Evolutionary conservation across 2,113 vertebrate genomes (phyloP).

Genomic region (Gorsachius goisagi): DNA sequence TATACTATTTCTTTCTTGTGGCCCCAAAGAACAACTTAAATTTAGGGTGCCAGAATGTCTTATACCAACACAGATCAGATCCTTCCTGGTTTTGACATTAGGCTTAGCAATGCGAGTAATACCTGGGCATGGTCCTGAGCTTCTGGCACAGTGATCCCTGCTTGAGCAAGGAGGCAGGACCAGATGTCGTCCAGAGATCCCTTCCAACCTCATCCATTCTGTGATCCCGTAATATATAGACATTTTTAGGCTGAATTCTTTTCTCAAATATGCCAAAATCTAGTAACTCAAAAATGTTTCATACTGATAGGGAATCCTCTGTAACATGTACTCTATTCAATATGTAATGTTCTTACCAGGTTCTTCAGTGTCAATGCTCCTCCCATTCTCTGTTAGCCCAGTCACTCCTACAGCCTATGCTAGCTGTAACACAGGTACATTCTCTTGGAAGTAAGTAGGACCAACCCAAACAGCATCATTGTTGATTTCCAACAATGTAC

Average conservation of each 20-base stretch:
- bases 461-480: conserved; percentile 78
- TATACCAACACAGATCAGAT: background rate
- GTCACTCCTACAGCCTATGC: conserved; percentile 86
- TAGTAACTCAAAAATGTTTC: background rate
- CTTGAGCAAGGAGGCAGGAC: background rate
- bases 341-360: conserved; percentile 86
- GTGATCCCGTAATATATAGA: background rate
- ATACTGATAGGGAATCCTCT: background rate
- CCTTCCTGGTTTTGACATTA: background rate
- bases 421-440: conserved; percentile 91
- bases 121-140: background rate
- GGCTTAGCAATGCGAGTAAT: background rate
- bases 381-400: conserved; percentile 88
- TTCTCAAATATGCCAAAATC: background rate
- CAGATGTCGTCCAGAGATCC: background rate
- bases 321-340: conserved; percentile 23
- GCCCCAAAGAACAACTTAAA: background rate
- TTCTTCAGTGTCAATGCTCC: conserved; percentile 83
- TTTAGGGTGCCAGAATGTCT: background rate
- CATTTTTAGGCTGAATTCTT: background rate
- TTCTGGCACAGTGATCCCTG: background rate
- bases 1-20: background rate
- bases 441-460: conserved; percentile 68
- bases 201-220: background rate
- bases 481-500: conserved; percentile 90